Evolutionary conservation across 2,888 invertebrate genomes (phyloP), one percentile per base, ranked within the genome.

Genomic region (Bimastos eiseni): DNA sequence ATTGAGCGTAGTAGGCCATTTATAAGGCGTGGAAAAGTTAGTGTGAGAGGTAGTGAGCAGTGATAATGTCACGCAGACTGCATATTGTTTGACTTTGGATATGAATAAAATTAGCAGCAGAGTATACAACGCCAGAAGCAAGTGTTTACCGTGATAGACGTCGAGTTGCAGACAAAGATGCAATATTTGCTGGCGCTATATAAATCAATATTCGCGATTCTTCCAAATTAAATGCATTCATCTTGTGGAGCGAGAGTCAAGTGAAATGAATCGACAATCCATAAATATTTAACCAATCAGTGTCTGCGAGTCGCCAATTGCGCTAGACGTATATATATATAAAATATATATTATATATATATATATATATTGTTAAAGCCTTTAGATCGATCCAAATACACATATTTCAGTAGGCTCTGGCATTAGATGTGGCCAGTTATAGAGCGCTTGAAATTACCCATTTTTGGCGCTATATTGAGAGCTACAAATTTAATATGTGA

Each of bases 11-110:
- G 70, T 30, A n/a, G n/a, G n/a, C n/a, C n/a, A n/a, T n/a, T n/a
- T n/a, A 70, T 70, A n/a, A 17, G 1, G n/a, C n/a, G n/a, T 70
- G 70, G 30, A 70, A n/a, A n/a, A n/a, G 70, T 30, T 70, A 8
- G n/a, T n/a, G 70, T 70, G 70, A 70, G n/a, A 70, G n/a, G 70
- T n/a, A 70, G 70, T n/a, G n/a, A 70, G 70, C 70, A 70, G 70
- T n/a, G n/a, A n/a, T 70, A n/a, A n/a, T 70, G 70, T n/a, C 70
- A 70, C 24, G 24, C 24, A 24, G 49, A 49, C 49, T 49, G 13
- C 1, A 24, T n/a, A n/a, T n/a, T 70, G 70, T 70, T 49, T 70
- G 70, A 8, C n/a, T 70, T 15, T 70, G 70, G 13, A 70, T n/a
- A n/a, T 70, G 70, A 70, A 70, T 70, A 70, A 70, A 70, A 70